Evolutionary conservation across 2,113 vertebrate species (phyloP), one percentile per base, ranked within the genome.

Genomic region (Empidonax traillii): DNA sequence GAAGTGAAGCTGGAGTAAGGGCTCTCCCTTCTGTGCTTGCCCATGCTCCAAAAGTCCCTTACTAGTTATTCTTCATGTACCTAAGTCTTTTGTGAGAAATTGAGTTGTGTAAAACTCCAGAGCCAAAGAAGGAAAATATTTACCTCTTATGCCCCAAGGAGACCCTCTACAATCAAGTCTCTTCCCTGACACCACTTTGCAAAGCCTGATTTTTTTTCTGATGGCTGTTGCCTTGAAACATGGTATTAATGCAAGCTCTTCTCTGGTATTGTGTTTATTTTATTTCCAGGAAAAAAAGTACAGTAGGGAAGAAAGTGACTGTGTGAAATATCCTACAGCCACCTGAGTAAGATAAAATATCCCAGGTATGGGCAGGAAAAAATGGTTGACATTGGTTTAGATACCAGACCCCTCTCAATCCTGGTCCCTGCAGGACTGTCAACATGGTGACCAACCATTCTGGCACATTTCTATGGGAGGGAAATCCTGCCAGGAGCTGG

Each of bases 401-500:
- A 41, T 43, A 81, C 12, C 27, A 88, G 49, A 61, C 14, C 20
- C 12, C 18, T 94, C 62, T 88, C 72, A 85, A 65, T 94, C 65
- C 44, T 72, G 18, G 43, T n/a, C 56, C 28, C 56, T 58, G 76
- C 44, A 92, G 61, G n/a, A 89, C 77, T 87, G 66, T 85, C 89
- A 79, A 12, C 43, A 33, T 67, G 27, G 76, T 87, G 61, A 89
- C 86, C 94, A 87, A 43, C 52, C 47, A 78, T 90, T 59, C 79
- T 90, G 94, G 83, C 85, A 67, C 8, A 47, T 35, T 81, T 84
- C 62, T 68, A 76, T 27, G 52, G 22, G 28, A 90, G 37, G 14
- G 23, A 92, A 92, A 84, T 61, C 41, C 58, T 94, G 90, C 93
- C 88, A 96, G 88, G 53, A 90, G 8, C 27, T 65, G 76, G 39